Conservation (phyloP, 2,797 vertebrate genomes). For the Cheirogaleus major region DNA sequence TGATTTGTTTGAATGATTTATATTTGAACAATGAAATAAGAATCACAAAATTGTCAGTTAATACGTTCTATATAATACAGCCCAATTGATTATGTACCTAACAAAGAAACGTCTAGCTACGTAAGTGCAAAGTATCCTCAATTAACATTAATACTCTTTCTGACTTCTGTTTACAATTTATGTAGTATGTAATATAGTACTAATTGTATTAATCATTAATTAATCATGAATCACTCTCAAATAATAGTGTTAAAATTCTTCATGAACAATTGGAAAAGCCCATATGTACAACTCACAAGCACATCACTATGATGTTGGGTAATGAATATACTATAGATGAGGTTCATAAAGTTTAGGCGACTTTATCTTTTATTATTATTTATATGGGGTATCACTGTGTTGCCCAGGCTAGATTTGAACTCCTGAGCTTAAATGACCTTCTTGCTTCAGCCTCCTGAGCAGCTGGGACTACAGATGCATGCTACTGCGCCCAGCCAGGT, state of each 20-base stretch:
- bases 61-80: background rate
- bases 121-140: slow-evolving; percentile 1
- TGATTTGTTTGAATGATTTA: slow-evolving; percentile 47
- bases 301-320: background rate
- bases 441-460: background rate
- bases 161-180: background rate
- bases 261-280: background rate
- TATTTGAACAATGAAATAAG: slow-evolving; percentile 39
- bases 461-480: background rate
- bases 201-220: background rate
- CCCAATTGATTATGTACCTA: background rate
- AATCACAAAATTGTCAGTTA: slow-evolving; percentile 30
- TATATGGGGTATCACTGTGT: background rate
- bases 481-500: background rate
- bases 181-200: background rate
- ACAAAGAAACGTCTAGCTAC: background rate
- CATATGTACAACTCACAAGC: background rate
- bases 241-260: slow-evolving; percentile 25
- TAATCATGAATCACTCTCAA: background rate
- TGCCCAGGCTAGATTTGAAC: background rate
- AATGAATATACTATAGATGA: background rate
- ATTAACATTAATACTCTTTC: background rate
- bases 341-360: background rate
- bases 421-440: background rate
- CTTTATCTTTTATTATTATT: background rate